These are phyloP conservation scores for Amphiprion clarkii DNA, from an alignment of 2,797 vertebrate species.

Conservation along the genomic window DNA sequence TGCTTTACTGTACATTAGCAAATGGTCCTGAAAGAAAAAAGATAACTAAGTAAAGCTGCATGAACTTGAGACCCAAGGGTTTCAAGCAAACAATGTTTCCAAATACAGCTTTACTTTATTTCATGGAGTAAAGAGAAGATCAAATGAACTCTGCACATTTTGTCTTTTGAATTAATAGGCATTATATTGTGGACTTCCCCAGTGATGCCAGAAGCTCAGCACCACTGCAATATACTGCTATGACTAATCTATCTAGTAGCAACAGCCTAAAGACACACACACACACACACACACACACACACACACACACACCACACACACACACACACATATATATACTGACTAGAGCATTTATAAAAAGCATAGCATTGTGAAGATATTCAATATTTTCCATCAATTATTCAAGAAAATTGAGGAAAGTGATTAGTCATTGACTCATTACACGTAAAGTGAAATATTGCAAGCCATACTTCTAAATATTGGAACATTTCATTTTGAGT, in stretches of 20 bases:
- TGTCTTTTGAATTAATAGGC: constrained; percentile 43
- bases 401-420: too few species aligned
- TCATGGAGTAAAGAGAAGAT: constrained; percentile 43
- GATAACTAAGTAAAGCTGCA: neutral
- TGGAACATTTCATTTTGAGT: too few species aligned
- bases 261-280: constrained; percentile 40
- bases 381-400: too few species aligned
- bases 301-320: too few species aligned
- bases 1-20: constrained; percentile 12
- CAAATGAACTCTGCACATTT: constrained; percentile 45
- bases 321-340: too few species aligned
- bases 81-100: constrained; percentile 24
- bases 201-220: constrained; percentile 46
- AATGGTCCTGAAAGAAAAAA: constrained; percentile 11
- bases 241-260: constrained; percentile 60
- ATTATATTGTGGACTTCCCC: constrained; percentile 44
- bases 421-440: too few species aligned
- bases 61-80: constrained; percentile 17
- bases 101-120: constrained; percentile 30
- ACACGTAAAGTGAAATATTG: too few species aligned
- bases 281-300: too few species aligned
- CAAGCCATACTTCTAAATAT: too few species aligned
- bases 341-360: too few species aligned
- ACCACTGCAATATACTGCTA: constrained; percentile 58
- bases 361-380: too few species aligned